phyloP scores from a whole-genome alignment of 2,113 vertebrate species.

The Gymnarchus niloticus region DNA sequence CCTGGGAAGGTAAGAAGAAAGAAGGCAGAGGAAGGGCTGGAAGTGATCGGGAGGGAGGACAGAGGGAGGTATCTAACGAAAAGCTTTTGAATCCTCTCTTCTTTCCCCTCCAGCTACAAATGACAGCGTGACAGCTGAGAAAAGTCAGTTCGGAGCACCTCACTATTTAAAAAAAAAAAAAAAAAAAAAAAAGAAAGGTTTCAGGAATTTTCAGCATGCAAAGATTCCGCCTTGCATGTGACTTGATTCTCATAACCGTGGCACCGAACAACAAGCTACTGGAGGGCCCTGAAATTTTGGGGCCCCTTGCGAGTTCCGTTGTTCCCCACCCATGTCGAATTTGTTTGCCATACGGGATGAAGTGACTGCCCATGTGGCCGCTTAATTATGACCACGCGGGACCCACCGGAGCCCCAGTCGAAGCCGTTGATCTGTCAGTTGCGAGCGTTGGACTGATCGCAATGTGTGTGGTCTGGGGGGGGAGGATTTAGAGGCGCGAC shows the following conservation, averaged over 20 bases:
- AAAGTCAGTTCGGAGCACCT: not conserved
- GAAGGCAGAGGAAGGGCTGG: not conserved
- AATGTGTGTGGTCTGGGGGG: not conserved
- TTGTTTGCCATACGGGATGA: not conserved
- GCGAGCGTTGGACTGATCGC: not conserved
- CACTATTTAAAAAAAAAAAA: constrained; percentile 13
- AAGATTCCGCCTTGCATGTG: not conserved
- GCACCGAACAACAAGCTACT: constrained; percentile 5
- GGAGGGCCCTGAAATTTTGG: not conserved
- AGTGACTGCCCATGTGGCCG: not conserved
- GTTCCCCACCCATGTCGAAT: not conserved
- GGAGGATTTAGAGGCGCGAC: not conserved
- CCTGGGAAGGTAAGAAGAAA: constrained; percentile 14
- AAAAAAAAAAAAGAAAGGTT: not conserved
- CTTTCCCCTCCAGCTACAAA: constrained; percentile 22
- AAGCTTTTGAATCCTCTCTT: constrained; percentile 19
- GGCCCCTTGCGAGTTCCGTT: not conserved
- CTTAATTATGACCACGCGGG: not conserved
- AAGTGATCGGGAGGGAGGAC: not conserved
- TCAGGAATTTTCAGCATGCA: constrained; percentile 1
- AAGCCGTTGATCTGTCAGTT: not conserved
- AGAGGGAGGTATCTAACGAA: constrained; percentile 9
- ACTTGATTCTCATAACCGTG: not conserved
- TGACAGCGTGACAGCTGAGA: constrained; percentile 27
- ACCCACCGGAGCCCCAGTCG: not conserved